A percentile compares a stretch with the other conserved stretches of the same genome.
Evolutionary conservation across 2,113 vertebrate species (phyloP).

Genomic region (Xenopus laevis): DNA sequence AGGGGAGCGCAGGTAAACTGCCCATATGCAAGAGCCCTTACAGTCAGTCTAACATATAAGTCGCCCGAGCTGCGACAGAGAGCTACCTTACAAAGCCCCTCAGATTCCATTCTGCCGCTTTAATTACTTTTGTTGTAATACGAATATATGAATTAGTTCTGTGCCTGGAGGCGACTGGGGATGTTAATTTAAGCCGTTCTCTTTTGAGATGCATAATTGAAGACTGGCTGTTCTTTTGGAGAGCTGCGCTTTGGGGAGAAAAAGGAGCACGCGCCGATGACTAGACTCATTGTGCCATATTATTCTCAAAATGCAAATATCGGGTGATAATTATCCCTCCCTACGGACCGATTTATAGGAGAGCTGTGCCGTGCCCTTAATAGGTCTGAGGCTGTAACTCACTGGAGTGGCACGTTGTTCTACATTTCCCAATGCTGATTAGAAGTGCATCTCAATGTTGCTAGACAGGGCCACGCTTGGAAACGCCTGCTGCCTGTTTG

Average conservation of each 20-base stretch:
- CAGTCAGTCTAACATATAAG: too few species aligned
- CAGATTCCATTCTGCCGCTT: background rate
- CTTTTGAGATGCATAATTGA: conserved; percentile 1
- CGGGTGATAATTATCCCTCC: background rate
- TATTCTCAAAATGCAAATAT: background rate
- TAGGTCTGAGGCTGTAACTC: too few species aligned
- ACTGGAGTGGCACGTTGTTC: background rate
- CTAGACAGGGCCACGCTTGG: too few species aligned
- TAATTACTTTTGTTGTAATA: background rate
- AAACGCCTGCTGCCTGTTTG: too few species aligned
- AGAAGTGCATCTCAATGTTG: too few species aligned
- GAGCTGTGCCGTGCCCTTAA: too few species aligned
- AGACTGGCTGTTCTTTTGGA: background rate
- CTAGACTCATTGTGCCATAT: background rate
- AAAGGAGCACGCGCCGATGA: background rate
- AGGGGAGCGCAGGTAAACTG: too few species aligned
- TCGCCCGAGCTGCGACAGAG: too few species aligned
- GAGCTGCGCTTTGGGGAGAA: background rate
- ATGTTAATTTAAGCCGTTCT: conserved; percentile 1
- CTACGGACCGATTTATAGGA: background rate
- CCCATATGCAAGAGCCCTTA: too few species aligned
- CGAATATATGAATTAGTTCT: background rate
- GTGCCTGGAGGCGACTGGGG: background rate
- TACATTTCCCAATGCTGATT: too few species aligned
- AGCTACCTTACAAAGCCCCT: too few species aligned